Percentiles rank a stretch among this genome's conserved stretches.
phyloP scores from a whole-genome alignment of 2,797 vertebrate genomes.

The Percopsis omiscomaycus region DNA sequence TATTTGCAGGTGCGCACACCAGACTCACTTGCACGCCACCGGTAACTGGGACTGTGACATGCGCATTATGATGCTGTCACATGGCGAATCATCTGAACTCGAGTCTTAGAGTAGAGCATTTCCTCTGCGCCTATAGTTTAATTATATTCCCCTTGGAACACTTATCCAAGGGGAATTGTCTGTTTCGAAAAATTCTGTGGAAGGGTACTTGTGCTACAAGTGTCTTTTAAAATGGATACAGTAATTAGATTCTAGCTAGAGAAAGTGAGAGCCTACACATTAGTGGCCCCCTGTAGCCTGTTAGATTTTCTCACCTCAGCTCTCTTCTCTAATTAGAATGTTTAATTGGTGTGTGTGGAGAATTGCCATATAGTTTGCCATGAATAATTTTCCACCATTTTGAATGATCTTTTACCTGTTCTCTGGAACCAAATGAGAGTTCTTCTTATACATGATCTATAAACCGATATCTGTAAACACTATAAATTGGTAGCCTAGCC shows the following conservation, averaged over 20 bases:
- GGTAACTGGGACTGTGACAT: constrained; percentile 7
- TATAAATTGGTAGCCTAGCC: too few species aligned
- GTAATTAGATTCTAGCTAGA: not conserved
- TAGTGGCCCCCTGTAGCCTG: not conserved
- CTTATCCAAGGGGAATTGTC: not conserved
- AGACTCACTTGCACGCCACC: too few species aligned
- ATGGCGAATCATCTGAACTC: constrained; percentile 22
- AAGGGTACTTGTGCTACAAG: not conserved
- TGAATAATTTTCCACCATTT: too few species aligned
- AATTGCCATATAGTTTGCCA: too few species aligned
- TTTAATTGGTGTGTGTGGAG: not conserved
- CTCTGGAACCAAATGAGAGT: too few species aligned
- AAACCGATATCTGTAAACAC: too few species aligned
- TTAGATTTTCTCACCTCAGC: not conserved
- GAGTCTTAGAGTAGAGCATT: constrained; percentile 10
- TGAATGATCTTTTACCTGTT: constrained; percentile 1
- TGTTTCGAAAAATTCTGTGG: not conserved
- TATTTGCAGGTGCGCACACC: not conserved
- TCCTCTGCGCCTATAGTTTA: constrained; percentile 6
- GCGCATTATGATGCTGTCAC: constrained; percentile 36
- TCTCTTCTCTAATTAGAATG: not conserved
- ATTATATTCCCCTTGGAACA: constrained; percentile 20
- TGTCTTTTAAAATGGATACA: constrained; percentile 4
- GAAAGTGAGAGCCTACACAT: not conserved
- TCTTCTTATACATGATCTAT: too few species aligned